phyloP scores from a whole-genome alignment of 2,797 vertebrate genomes.

The Xenopus petersii region DNA sequence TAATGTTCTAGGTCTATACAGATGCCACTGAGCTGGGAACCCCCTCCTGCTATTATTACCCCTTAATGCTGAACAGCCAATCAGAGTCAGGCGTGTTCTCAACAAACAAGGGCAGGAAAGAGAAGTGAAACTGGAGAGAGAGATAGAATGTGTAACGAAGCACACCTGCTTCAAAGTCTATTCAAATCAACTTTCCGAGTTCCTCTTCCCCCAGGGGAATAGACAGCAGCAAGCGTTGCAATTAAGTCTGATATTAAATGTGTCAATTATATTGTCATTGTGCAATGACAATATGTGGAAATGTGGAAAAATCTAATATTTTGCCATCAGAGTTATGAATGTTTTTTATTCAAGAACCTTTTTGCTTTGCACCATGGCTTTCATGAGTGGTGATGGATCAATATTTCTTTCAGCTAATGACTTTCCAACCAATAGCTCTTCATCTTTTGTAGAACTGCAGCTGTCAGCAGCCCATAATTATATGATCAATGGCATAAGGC shows the following conservation, averaged over 20 bases:
- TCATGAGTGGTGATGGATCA: too few relatives aligned
- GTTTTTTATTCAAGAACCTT: too few relatives aligned
- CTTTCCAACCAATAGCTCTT: too few relatives aligned
- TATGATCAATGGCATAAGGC: too few relatives aligned
- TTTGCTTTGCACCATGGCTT: too few relatives aligned
- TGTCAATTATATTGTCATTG: background rate
- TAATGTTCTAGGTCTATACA: slow-evolving; percentile 14
- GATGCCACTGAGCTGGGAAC: slow-evolving; percentile 17
- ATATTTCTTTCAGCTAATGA: too few relatives aligned
- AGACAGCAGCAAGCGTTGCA: background rate
- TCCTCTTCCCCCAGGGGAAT: background rate
- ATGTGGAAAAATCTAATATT: too few relatives aligned
- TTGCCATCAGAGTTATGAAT: too few relatives aligned
- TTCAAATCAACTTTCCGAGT: slow-evolving; percentile 22
- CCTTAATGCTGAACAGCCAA: background rate
- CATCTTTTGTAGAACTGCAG: too few relatives aligned
- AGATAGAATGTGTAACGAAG: slow-evolving; percentile 19
- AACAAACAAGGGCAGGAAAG: slow-evolving; percentile 29
- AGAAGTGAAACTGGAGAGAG: slow-evolving; percentile 33
- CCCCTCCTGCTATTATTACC: slow-evolving; percentile 17
- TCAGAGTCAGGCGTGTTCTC: slow-evolving; percentile 8
- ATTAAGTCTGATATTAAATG: background rate
- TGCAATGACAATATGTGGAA: too few relatives aligned
- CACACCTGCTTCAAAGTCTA: slow-evolving; percentile 25
- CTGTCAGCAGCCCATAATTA: too few relatives aligned